Evolutionary conservation across 2,888 invertebrate species (phyloP).

Genomic region (Andrena fulva): DNA sequence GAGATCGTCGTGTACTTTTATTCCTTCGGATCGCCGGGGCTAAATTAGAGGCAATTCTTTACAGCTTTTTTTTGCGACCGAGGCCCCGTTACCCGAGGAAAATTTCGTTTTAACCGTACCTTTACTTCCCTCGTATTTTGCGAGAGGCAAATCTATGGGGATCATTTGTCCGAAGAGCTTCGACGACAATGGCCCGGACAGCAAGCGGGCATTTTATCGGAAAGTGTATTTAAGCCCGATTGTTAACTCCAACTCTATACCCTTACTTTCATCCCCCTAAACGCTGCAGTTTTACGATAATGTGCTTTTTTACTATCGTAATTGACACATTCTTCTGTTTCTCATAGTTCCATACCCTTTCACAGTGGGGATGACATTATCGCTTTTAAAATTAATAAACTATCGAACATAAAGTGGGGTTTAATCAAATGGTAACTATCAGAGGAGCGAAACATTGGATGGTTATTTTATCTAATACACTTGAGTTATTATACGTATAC

Average conservation of each 20-base stretch:
- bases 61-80: constrained; percentile 17
- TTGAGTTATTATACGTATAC: no score
- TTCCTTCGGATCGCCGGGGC: constrained; percentile 25
- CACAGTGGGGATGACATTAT: no score
- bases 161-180: constrained; percentile 25
- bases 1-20: constrained; percentile 25
- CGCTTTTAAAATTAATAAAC: no score
- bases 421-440: no score
- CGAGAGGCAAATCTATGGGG: constrained; percentile 19
- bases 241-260: background rate
- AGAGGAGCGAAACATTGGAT: no score
- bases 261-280: background rate
- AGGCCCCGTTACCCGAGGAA: background rate
- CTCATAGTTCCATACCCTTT: background rate
- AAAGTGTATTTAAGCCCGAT: background rate
- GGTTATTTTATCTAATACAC: no score
- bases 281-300: background rate
- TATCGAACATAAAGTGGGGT: no score
- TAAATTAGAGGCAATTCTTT: constrained; percentile 43
- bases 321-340: background rate
- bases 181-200: constrained; percentile 9
- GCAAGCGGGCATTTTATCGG: constrained; percentile 10
- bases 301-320: no score
- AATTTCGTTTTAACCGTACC: constrained; percentile 39
- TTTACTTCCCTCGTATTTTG: constrained; percentile 8